These are phyloP conservation scores for Malacoctenus gilli DNA, from an alignment of 2,797 vertebrate species.

Conservation along the genomic window DNA sequence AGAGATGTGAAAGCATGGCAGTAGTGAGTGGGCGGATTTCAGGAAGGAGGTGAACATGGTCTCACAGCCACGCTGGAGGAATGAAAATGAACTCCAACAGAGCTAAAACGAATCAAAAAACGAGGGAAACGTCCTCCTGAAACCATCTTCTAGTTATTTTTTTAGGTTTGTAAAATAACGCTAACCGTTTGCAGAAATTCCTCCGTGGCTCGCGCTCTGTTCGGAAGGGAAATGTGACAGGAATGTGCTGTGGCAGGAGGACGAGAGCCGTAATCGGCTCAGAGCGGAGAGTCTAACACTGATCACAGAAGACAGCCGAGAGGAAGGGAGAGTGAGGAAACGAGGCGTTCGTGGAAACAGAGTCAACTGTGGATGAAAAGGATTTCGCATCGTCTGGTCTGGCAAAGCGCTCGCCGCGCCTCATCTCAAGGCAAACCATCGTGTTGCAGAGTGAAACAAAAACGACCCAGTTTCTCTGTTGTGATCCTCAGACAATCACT, in stretches of 20 bases:
- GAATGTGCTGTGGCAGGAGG: conserved; percentile 48
- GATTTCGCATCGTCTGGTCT: conserved; percentile 27
- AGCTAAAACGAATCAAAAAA: no score
- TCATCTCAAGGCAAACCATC: conserved; percentile 4
- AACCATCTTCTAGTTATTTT: no score
- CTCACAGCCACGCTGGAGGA: conserved; percentile 5
- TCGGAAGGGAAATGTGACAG: conserved; percentile 27
- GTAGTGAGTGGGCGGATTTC: conserved; percentile 60
- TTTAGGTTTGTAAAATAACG: no score
- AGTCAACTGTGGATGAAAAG: conserved; percentile 35
- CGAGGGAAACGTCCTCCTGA: no score
- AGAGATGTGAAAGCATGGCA: conserved; percentile 34
- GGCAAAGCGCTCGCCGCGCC: conserved; percentile 2
- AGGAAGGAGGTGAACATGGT: conserved; percentile 19
- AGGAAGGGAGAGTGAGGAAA: conserved; percentile 46
- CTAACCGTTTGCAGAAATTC: no score
- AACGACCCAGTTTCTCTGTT: no score
- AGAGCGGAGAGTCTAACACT: conserved; percentile 50
- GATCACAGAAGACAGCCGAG: conserved; percentile 59
- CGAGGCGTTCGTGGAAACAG: conserved; percentile 30
- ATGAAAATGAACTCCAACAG: conserved; percentile 32
- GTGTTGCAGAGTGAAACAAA: no score
- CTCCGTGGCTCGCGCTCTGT: no score
- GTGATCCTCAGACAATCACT: no score
- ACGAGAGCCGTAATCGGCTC: conserved; percentile 58